Evolutionary conservation across 2,113 vertebrate genomes (phyloP), one percentile per base, ranked within the genome.

Genomic region (Ceyx melanurus): DNA sequence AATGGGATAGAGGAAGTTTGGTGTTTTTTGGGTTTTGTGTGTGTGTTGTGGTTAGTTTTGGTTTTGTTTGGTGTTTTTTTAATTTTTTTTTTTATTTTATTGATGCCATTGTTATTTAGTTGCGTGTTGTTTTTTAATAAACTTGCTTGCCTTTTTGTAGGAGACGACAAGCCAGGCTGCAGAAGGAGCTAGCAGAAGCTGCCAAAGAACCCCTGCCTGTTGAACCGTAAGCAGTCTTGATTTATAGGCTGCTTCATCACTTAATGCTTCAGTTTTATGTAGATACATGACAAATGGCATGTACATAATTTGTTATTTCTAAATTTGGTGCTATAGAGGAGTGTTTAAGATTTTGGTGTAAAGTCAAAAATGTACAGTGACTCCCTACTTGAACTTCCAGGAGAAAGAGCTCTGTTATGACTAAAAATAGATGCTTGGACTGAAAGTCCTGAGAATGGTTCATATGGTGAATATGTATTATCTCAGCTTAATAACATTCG

Each of bases 161-260:
- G 92, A 98, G 98, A 61, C 97, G 99, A 74, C 99, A 99, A 80
- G 99, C 99, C 50, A 98, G 98, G 68, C 97, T 99, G 50, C 99
- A 99, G 98, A 99, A 99, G 90, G 99, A 99, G 17, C 97, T 99
- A 3, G 99, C 99, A 1, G 99, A 99, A 64, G 99, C 99, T n/a
- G 99, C 99, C 5, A 99, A 99, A 82, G 99, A 99, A 15, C 99
- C 99, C 2, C 97, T 99, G 35, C 98, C 99, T 4, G 96, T 99
- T 20, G 99, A 99, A 70, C 98, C 96, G 99, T 99, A 94, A 99
- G 99, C 98, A 93, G 7, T 85, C 37, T 75, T 72, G 43, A 78
- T 87, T 92, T 89, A 20, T 10, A 16, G 23, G 45, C 66, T 67
- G 48, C 61, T 73, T 71, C 58, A 60, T 48, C 42, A 28, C 37